Evolutionary conservation across 2,797 vertebrate genomes (phyloP).

Genomic region (Sebastes kiyomatsui): DNA sequence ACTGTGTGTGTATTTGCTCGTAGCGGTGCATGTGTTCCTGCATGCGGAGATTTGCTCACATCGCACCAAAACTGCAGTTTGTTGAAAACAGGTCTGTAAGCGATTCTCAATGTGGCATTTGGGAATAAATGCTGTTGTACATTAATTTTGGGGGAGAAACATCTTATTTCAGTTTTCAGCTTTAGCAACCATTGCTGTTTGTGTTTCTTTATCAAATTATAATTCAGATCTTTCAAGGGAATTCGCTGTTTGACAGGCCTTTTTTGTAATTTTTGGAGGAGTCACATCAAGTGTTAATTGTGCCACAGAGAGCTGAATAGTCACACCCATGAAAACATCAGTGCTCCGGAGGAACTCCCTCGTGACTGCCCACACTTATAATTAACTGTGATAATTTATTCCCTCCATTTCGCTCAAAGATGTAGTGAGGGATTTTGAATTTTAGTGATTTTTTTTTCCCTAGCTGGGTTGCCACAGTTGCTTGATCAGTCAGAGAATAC

Average conservation of each 20-base stretch:
- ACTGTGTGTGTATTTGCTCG: not conserved
- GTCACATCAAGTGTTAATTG: constrained; percentile 27
- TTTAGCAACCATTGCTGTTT: not conserved
- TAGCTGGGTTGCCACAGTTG: not conserved
- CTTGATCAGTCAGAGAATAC: not conserved
- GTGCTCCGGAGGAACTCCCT: constrained; percentile 20
- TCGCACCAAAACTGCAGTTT: constrained; percentile 28
- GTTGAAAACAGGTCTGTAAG: constrained; percentile 5
- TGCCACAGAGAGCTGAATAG: constrained; percentile 35
- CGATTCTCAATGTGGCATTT: constrained; percentile 1
- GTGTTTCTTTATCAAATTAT: constrained; percentile 5
- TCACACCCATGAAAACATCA: constrained; percentile 33
- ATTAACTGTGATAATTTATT: constrained; percentile 44
- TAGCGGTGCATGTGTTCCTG: not conserved
- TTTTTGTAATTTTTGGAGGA: not conserved
- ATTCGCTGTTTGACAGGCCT: constrained; percentile 4
- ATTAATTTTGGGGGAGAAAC: not conserved
- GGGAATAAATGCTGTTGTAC: not conserved
- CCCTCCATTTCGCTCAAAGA: not conserved
- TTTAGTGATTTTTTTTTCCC: not conserved
- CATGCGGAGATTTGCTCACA: not conserved
- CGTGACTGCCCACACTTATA: constrained; percentile 14
- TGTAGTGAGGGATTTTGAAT: constrained; percentile 21
- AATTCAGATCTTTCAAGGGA: not conserved
- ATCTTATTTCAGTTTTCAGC: not conserved